phyloP scores from a whole-genome alignment of 1,140 invertebrate genomes.

The Potamilus streckersoni region DNA sequence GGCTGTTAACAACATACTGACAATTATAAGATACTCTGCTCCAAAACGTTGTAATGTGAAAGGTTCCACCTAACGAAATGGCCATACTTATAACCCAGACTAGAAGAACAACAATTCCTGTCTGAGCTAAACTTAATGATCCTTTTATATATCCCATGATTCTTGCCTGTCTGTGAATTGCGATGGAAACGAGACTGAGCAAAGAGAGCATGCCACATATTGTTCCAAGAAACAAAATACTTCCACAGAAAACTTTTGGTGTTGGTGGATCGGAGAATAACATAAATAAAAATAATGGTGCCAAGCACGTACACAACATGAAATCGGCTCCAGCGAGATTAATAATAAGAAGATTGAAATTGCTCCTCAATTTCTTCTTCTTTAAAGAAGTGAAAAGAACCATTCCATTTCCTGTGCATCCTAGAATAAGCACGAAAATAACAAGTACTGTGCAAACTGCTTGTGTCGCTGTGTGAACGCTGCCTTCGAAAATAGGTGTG shows the following conservation, averaged over 20 bases:
- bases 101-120: slow-evolving; percentile 36
- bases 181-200: slow-evolving; percentile 47
- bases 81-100: slow-evolving; percentile 44
- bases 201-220: slow-evolving; percentile 48
- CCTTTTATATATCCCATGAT: slow-evolving; percentile 39
- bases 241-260: slow-evolving; percentile 49
- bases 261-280: slow-evolving; percentile 45
- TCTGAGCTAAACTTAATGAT: slow-evolving; percentile 31
- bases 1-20: slow-evolving; percentile 44
- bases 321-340: slow-evolving; percentile 53
- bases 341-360: slow-evolving; percentile 48
- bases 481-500: slow-evolving; percentile 4
- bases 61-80: slow-evolving; percentile 40
- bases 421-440: slow-evolving; percentile 43
- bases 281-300: slow-evolving; percentile 48
- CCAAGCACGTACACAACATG: slow-evolving; percentile 46
- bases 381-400: slow-evolving; percentile 27
- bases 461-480: slow-evolving; percentile 46
- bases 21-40: slow-evolving; percentile 35
- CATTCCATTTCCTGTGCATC: slow-evolving; percentile 46
- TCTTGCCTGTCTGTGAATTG: slow-evolving; percentile 42
- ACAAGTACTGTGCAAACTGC: slow-evolving; percentile 48
- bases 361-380: slow-evolving; percentile 23
- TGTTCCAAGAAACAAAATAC: slow-evolving; percentile 44
- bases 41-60: slow-evolving; percentile 49